Conservation (phyloP, 2,113 vertebrate species). For the Psilopogon haemacephalus region DNA sequence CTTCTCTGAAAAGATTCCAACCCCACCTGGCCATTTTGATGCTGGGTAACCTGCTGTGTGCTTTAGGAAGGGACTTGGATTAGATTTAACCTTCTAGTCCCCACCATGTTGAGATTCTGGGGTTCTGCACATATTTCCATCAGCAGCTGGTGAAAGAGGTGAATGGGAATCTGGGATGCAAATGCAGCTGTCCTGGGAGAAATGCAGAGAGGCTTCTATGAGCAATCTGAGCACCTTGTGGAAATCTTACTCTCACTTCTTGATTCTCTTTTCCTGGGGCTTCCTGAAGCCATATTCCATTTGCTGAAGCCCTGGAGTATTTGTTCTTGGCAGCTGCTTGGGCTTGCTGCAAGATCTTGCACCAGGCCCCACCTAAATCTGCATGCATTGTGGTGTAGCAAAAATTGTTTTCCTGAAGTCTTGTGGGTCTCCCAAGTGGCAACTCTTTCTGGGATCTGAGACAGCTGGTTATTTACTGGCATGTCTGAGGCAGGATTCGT, state of each 20-base stretch:
- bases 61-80: too few species aligned
- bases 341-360: accelerated
- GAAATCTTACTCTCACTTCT: not conserved
- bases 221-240: not conserved
- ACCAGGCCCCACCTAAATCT: not conserved
- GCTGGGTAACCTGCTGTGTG: too few species aligned
- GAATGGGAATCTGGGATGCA: not conserved
- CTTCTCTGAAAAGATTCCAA: too few species aligned
- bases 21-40: too few species aligned
- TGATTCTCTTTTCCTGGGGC: not conserved
- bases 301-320: not conserved
- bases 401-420: not conserved
- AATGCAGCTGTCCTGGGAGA: not conserved
- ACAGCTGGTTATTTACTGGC: not conserved
- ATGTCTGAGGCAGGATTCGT: not conserved
- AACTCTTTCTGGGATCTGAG: not conserved
- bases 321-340: not conserved
- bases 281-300: not conserved
- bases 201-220: accelerated
- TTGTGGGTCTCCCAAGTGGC: not conserved
- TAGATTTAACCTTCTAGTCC: not conserved
- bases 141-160: accelerated
- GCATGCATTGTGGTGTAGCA: too few species aligned
- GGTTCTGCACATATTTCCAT: too few species aligned
- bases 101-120: not conserved